Evolutionary conservation across 2,113 vertebrate genomes (phyloP), one percentile per base, ranked within the genome.

Genomic region (Dromas ardeola): DNA sequence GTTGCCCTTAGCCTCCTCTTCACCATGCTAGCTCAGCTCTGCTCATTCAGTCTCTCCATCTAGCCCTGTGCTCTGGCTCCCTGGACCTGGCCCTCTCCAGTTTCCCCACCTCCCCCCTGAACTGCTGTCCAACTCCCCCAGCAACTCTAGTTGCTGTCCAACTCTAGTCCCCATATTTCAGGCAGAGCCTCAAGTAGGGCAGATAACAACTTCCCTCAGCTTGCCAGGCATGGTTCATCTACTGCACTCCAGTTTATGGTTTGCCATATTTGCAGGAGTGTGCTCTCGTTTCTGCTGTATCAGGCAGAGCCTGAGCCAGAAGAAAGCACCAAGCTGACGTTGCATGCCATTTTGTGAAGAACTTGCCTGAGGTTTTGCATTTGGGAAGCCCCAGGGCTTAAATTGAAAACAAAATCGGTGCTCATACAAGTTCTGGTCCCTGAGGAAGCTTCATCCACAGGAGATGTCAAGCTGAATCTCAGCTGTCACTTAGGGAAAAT

Each of bases 291-390:
- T 86, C 66, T 74, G 55, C 65, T 50, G 1, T 15, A 34, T 0
- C 45, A 59, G 61, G 49, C 88, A 92, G 69, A 76, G 85, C 47
- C 74, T 25, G 5, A 30, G 72, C 2, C 61, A 81, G 71, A 77
- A 59, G 86, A 86, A 95, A 95, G 93, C 40, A 43, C 38, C 49
- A 38, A 62, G 71, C 25, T 17, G 13, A 58, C 4, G 11, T 50
- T 67, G 59, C 77, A 66, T 78, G 89, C 21, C 45, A 34, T 12
- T 58, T 50, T 2, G 12, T 81, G 95, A 86, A 86, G 94, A 96
- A 94, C 95, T 91, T 67, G 91, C 77, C 72, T 81, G 95, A 86
- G 91, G 76, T 91, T 96, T 95, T 94, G 72, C 38, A 63, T 74
- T 94, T 86, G 94, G 95, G 94, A 96, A 96, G 55, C 77, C 86